Evolutionary conservation across 1,140 invertebrate species (phyloP), one percentile per base, ranked within the genome.

Genomic region (Drosophila aff.): DNA sequence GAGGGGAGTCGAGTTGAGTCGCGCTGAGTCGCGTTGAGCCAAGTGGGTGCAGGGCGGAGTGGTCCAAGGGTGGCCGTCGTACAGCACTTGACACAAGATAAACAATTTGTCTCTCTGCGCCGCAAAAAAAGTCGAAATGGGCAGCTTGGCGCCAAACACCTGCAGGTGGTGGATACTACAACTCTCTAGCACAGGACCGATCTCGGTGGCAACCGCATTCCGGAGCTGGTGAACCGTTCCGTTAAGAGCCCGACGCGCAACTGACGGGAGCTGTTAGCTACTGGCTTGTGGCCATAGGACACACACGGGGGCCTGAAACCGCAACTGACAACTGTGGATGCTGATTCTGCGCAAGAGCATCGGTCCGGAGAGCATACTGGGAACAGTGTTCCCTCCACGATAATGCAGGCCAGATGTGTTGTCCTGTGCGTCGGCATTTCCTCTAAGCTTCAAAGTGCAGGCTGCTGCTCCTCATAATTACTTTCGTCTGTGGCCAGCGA

Each of bases 91-190:
- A 89, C 85, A 85, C 85, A 85, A 89, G 78, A 90, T 89, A 89
- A 89, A 89, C 81, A 89, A 89, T 90, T 89, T 90, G 85, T 90
- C 86, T 81, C 76, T 87, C 52, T 76, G 72, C 49, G 61, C 53
- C 72, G 41, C 81, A 74, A 77, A 81, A 67, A 63, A 63, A 64
- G 61, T 38, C 76, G 53, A 85, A 85, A 75, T 81, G 85, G 84
- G 59, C 85, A 89, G 75, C 85, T 89, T 89, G 84, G 81, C 85
- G 85, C 85, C 85, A 89, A 89, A 89, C 78, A 90, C 81, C 81
- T 89, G 81, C 64, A 72, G 43, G 61, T 69, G 47, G 53, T 38
- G 33, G 33, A 23, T 55, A 33, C 28, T 36, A n/a, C 26, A 15
- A 33, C 18, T 69, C 43, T 61, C 53, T 74, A 36, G 46, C 53